A percentile compares a stretch with the other conserved stretches of the same genome.
phyloP scores from a whole-genome alignment of 2,113 vertebrate genomes.

The Panurus biarmicus region DNA sequence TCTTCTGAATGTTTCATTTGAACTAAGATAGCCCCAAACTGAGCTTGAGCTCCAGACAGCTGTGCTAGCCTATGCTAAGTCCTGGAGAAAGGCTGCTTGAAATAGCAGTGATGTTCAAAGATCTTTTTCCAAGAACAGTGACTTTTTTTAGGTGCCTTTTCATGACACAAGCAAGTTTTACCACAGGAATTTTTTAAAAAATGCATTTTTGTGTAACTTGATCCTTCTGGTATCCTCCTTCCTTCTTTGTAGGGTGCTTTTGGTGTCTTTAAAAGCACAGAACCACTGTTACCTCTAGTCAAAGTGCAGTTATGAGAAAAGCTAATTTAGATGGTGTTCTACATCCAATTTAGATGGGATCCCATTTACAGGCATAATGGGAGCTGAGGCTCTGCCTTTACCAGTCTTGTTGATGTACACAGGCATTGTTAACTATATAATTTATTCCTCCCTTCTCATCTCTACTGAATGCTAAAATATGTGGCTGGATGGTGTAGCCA shows the following conservation, averaged over 20 bases:
- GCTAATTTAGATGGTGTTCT: not conserved
- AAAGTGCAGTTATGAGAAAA: not conserved
- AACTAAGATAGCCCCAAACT: not conserved
- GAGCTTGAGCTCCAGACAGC: accelerated
- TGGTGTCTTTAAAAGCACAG: not conserved
- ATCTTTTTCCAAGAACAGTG: not conserved
- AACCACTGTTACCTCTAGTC: not conserved
- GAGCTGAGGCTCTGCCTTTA: not conserved
- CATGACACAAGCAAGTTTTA: not conserved
- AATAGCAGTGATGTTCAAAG: not conserved
- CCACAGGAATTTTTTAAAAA: not conserved
- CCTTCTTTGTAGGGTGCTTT: not conserved
- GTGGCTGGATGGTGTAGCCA: not conserved
- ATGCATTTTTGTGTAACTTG: not conserved
- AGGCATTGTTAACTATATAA: not conserved
- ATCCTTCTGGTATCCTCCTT: not conserved
- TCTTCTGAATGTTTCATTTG: not conserved
- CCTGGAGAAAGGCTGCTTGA: not conserved
- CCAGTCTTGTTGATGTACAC: not conserved
- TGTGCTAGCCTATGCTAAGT: not conserved
- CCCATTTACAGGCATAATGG: not conserved
- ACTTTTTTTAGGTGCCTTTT: not conserved
- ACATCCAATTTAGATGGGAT: not conserved
- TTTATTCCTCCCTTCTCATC: not conserved
- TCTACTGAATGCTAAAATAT: not conserved